Evolutionary conservation across 2,113 vertebrate species (phyloP), one percentile per base, ranked within the genome.

Genomic region (Peromyscus polionotus): DNA sequence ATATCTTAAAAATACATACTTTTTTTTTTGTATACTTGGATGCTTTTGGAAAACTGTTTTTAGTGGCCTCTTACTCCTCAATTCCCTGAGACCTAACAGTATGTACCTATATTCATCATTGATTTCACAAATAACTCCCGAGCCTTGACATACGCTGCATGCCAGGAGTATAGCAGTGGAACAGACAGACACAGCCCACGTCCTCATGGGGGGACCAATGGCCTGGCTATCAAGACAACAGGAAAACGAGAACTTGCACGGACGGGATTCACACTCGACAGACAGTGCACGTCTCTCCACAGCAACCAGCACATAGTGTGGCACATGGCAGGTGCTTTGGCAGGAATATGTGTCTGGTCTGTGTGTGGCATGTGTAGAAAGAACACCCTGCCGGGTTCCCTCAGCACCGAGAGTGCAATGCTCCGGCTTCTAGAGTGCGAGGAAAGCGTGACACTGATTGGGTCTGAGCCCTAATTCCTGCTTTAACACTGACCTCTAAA

Each of bases 101-200:
- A 2, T 1, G 8, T 4, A 22, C 39, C 20, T 72, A 72, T 51
- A 33, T 63, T 70, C 39, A 67, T 70, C 39, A 67, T 45, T 67
- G 31, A 36, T 24, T 73, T 54, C 22, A 61, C 85, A 93, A 57
- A 24, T 7, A 39, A 28, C 65, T 89, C 79, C 90, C 33, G 45
- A 92, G 76, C 31, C 16, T 65, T n/a, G 57, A 12, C 8, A 61
- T 31, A 42, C 67, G 39, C 76, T 94, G 33, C 7, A 24, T 68
- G 81, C 73, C 77, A 68, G 33, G 70, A 85, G 12, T 22, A 83
- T 13, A 45, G 54, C 68, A 70, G 63, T 26, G 77, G 88, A 36
- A 94, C 93, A 97, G 92, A 97, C 95, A 97, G 84, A 98, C 96
- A 96, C 8, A 87, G 81, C 51, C 65, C 39, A 73, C 65, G 39